Conservation (phyloP, 2,888 invertebrate genomes). For the Epinotia bilunana region DNA sequence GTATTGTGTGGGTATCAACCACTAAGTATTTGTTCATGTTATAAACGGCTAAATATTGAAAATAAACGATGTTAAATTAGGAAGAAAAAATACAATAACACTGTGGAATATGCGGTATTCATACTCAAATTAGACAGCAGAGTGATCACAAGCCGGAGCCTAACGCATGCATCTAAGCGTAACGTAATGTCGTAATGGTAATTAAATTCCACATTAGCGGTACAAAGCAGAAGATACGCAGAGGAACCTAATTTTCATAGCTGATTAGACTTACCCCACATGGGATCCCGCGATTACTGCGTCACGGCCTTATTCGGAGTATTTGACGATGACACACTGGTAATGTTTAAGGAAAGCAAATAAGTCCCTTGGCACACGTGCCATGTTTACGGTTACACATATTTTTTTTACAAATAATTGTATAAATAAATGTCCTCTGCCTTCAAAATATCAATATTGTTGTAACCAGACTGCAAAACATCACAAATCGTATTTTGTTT, state of each 20-base stretch:
- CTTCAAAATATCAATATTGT: too few relatives aligned
- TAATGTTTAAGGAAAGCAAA: background rate
- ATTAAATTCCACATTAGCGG: conserved; percentile 81
- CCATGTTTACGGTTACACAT: background rate
- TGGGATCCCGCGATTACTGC: conserved; percentile 74
- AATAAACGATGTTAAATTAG: background rate
- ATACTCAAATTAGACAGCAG: conserved; percentile 70
- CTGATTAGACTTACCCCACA: conserved; percentile 82
- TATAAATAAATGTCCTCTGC: too few relatives aligned
- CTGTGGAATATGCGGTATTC: background rate
- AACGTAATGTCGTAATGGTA: conserved; percentile 80
- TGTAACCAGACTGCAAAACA: background rate
- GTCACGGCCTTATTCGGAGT: conserved; percentile 58
- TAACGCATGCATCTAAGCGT: conserved; percentile 56
- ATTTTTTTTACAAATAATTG: background rate
- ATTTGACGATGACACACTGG: conserved; percentile 12
- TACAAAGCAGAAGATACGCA: conserved; percentile 79
- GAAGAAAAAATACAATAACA: background rate
- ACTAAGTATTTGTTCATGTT: too few relatives aligned
- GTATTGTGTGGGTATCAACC: too few relatives aligned
- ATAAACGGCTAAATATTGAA: background rate
- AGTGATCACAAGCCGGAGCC: conserved; percentile 54
- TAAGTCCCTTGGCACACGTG: background rate
- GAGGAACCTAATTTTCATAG: conserved; percentile 84
- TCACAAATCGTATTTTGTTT: background rate